Base-by-base conservation (phyloP, 2,113 vertebrate genomes). In the Callionymus lyra region DNA sequence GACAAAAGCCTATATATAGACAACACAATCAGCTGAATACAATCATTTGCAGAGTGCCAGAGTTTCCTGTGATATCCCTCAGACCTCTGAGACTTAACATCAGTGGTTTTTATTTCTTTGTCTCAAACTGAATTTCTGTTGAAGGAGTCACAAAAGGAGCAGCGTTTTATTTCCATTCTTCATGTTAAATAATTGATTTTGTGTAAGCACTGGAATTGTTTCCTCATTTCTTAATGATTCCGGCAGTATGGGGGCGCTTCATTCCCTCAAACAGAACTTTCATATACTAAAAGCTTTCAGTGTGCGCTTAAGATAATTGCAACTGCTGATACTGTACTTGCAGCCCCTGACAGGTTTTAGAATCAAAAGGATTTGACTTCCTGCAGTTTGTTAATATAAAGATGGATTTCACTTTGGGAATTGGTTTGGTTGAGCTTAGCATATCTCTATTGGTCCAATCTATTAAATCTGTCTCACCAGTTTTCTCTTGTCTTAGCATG, bases 401-500 rank as follows among this genome's bases (percentile, higher is more conserved):
- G 70, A 82, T 66, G 68, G 60, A 48, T 46, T 69, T 74, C 53
- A 63, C 52, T 71, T 66, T 53, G 55, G 70, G 59, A 84, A 88
- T 85, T 83, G 77, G 54, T 86, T 86, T 84, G 77, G 16, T 38
- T 39, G 19, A 56, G 79, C 83, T 85, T 39, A 45, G 10, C 64
- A 50, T 12, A 16, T 27, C 14, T 46, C 12, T 6, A 31, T 36
- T 21, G 34, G 34, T 74, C 65, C 82, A 76, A 78, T 72, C 60
- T 82, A 84, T 84, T 84, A 83, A 81, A 84, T 79, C 77, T 75
- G 35, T 44, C 42, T 58, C 66, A 68, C 63, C 76, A 70, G 53
- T 52, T 57, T 12, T 32, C 42, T 21, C 21, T 27, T 27, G 21
- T 27, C 21, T 27, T 27, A 27, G 63, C 38, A 76, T 6, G 66